Conservation (phyloP, 2,797 vertebrate species). For the Rhinichthys osculus region DNA sequence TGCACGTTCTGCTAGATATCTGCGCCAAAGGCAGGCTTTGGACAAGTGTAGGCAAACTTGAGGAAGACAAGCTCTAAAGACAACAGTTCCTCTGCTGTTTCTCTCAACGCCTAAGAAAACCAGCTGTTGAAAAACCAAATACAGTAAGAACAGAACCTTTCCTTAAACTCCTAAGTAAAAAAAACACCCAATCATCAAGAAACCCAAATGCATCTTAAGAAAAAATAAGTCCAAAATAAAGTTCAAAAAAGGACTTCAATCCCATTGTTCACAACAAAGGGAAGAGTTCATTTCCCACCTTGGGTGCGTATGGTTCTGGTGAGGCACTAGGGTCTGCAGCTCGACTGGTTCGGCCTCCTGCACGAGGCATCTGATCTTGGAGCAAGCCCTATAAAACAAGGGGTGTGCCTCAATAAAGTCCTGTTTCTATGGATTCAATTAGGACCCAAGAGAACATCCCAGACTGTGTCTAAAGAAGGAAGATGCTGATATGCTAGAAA, state of each 20-base stretch:
- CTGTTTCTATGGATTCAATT: conserved; percentile 50
- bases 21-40: conserved; percentile 37
- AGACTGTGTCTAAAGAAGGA: neutral
- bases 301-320: conserved; percentile 87
- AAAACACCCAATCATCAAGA: neutral
- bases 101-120: conserved; percentile 38
- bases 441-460: neutral
- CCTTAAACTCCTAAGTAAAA: conserved; percentile 4
- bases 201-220: neutral
- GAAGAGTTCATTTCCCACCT: conserved; percentile 83
- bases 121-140: conserved; percentile 40
- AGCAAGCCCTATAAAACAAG: conserved; percentile 80
- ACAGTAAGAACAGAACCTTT: conserved; percentile 30
- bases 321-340: conserved; percentile 86
- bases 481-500: neutral
- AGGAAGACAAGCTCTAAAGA: conserved; percentile 41
- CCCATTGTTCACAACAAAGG: neutral
- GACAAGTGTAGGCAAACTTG: conserved; percentile 57
- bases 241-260: neutral
- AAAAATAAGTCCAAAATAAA: neutral
- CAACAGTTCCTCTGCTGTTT: conserved; percentile 42
- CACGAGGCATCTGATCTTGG: conserved; percentile 82
- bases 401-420: conserved; percentile 67
- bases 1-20: conserved; percentile 35
- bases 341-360: conserved; percentile 92